A percentile compares a stretch with the other conserved stretches of the same genome.
These are phyloP conservation scores for Aphelocoma californica DNA, from an alignment of 2,797 vertebrate species.

Conservation along the genomic window DNA sequence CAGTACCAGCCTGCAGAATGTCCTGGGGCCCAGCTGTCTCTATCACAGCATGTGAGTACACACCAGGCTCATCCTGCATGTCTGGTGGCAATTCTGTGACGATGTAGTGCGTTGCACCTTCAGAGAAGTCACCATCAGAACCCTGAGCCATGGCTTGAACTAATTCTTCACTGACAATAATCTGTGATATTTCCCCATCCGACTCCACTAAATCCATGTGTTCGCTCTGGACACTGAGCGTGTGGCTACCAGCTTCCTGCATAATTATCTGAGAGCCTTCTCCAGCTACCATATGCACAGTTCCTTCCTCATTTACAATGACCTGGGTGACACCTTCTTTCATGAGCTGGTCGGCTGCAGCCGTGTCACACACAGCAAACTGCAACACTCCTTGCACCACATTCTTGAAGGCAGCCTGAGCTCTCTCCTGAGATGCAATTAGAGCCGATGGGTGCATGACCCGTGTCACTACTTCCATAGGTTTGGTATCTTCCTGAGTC, in stretches of 20 bases:
- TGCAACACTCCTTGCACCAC: constrained; percentile 92
- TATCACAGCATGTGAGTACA: constrained; percentile 79
- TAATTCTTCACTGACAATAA: constrained; percentile 81
- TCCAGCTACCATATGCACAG: constrained; percentile 80
- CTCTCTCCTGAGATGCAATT: constrained; percentile 68
- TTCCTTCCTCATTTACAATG: constrained; percentile 91
- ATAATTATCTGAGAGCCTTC: constrained; percentile 80
- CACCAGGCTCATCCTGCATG: constrained; percentile 77
- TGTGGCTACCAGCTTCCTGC: constrained; percentile 73
- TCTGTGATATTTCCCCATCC: constrained; percentile 76
- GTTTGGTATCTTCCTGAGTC: constrained; percentile 40
- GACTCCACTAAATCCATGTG: constrained; percentile 74
- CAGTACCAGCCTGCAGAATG: constrained; percentile 64
- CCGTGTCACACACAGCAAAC: constrained; percentile 82
- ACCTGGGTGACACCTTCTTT: constrained; percentile 93
- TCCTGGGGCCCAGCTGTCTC: constrained; percentile 63
- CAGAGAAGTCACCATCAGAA: constrained; percentile 63
- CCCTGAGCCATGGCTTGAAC: constrained; percentile 78
- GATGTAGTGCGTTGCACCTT: constrained; percentile 89
- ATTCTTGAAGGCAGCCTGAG: constrained; percentile 78
- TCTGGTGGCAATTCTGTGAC: constrained; percentile 90
- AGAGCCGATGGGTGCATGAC: constrained; percentile 74
- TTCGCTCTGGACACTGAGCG: constrained; percentile 65
- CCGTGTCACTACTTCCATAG: constrained; percentile 77
- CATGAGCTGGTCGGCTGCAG: constrained; percentile 84